phyloP scores from a whole-genome alignment of 1,140 invertebrate genomes.

The Potamilus streckersoni region DNA sequence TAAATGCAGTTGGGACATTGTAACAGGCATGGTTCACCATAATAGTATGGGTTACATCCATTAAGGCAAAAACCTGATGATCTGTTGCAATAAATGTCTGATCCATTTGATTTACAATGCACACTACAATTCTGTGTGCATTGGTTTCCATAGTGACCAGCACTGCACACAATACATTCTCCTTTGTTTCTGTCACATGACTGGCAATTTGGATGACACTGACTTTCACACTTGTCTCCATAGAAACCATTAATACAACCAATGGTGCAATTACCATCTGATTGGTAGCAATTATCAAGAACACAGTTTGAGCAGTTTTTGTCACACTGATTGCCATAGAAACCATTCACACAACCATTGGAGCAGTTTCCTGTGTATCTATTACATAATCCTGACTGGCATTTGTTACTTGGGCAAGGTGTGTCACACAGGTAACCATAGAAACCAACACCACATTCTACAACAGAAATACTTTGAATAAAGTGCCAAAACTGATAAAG shows the following conservation, averaged over 20 bases:
- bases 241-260: constrained; percentile 2
- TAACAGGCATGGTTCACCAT: constrained; percentile 13
- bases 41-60: neutral
- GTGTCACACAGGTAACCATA: no score
- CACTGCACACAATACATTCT: neutral
- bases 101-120: neutral
- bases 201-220: neutral
- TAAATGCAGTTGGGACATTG: constrained; percentile 15
- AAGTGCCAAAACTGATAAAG: no score
- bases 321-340: neutral
- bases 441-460: no score
- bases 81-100: neutral
- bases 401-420: neutral
- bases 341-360: neutral
- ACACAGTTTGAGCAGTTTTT: neutral
- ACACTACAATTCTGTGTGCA: neutral
- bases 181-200: neutral
- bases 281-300: neutral
- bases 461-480: no score
- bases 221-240: neutral
- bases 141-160: neutral
- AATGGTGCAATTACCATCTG: neutral
- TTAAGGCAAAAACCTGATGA: neutral
- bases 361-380: neutral
- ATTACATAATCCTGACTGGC: neutral